Percentiles rank a stretch among this genome's conserved stretches.
These are phyloP conservation scores for Cosmia pyralina DNA, from an alignment of 2,888 invertebrate genomes.

Conservation along the genomic window DNA sequence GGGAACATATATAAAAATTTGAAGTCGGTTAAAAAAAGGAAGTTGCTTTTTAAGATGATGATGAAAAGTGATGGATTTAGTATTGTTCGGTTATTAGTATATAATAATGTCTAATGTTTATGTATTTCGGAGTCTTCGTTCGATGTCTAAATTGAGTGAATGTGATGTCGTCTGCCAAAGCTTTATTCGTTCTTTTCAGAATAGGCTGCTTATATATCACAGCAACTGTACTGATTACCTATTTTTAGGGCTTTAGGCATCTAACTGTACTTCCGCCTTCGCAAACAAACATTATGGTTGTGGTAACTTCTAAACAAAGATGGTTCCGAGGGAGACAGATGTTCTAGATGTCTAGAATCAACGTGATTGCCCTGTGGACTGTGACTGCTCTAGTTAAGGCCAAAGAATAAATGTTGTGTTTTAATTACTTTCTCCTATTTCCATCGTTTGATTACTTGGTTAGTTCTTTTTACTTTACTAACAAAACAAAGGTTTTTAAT, in stretches of 20 bases:
- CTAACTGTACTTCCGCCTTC: not conserved
- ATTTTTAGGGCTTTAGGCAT: not conserved
- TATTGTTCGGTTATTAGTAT: not conserved
- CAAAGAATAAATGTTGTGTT: not conserved
- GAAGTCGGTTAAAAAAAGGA: no score
- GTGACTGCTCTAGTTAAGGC: not conserved
- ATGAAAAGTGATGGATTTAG: not conserved
- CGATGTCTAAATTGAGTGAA: not conserved
- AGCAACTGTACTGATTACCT: not conserved
- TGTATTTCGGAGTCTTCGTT: not conserved
- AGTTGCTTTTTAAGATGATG: not conserved
- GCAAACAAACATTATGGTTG: not conserved
- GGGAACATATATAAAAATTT: no score
- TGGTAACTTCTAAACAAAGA: not conserved
- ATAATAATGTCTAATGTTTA: not conserved
- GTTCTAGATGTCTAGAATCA: constrained; percentile 3
- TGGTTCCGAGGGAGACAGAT: not conserved
- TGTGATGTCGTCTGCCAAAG: not conserved
- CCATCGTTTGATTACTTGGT: not conserved
- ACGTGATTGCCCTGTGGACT: not conserved
- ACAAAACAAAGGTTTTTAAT: not conserved
- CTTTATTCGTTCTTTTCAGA: no score
- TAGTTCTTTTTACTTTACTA: not conserved
- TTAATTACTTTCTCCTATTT: not conserved
- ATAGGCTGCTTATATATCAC: not conserved